phyloP scores from a whole-genome alignment of 1,140 invertebrate genomes.

The Tetramorium parvispinum region DNA sequence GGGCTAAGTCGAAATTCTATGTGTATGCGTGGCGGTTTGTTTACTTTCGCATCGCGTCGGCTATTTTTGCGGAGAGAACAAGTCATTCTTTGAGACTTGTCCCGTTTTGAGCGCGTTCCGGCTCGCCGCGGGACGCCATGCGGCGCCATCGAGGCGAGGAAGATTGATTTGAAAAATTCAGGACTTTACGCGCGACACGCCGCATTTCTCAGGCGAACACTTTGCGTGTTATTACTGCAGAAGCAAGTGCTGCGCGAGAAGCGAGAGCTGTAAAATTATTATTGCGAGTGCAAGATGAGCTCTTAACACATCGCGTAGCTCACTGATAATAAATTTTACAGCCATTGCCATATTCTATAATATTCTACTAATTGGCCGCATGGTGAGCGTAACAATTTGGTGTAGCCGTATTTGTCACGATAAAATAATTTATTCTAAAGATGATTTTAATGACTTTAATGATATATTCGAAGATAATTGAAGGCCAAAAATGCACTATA shows the following conservation, averaged over 20 bases:
- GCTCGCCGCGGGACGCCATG: slow-evolving; percentile 27
- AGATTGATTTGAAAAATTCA: slow-evolving; percentile 61
- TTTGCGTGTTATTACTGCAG: neutral
- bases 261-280: slow-evolving; percentile 42
- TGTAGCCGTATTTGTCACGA: neutral
- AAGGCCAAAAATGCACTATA: neutral
- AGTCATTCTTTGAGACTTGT: slow-evolving; percentile 55
- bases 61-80: slow-evolving; percentile 54
- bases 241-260: neutral
- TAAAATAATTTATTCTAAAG: slow-evolving; percentile 7
- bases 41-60: slow-evolving; percentile 29
- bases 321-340: neutral
- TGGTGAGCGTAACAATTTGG: neutral
- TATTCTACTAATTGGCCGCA: neutral
- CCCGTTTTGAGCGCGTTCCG: slow-evolving; percentile 37
- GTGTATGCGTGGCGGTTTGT: neutral
- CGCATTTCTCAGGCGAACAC: slow-evolving; percentile 49
- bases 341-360: neutral
- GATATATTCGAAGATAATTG: neutral
- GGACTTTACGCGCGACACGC: slow-evolving; percentile 5
- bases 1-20: neutral
- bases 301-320: slow-evolving; percentile 9
- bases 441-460: neutral
- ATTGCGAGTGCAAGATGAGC: slow-evolving; percentile 32
- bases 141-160: slow-evolving; percentile 40